Percentiles rank a stretch among this genome's conserved stretches.
These are phyloP conservation scores for Drosophila infuscata DNA, from an alignment of 2,888 invertebrate species.

Conservation along the genomic window DNA sequence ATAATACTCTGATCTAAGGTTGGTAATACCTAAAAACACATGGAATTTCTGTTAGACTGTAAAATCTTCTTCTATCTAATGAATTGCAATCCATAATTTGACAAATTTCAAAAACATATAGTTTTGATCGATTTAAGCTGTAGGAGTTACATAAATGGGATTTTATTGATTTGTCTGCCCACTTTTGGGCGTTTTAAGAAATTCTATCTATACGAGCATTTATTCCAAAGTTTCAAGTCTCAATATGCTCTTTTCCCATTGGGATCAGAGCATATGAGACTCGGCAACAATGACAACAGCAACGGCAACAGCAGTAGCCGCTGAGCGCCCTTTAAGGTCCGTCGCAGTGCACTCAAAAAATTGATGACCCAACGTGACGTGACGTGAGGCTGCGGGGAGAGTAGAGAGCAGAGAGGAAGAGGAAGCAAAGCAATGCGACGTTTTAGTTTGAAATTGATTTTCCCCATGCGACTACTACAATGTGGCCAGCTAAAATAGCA, in stretches of 20 bases:
- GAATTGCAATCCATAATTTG: neutral
- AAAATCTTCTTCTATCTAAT: neutral
- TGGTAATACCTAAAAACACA: neutral
- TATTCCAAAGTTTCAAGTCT: neutral
- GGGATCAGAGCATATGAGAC: conserved; percentile 12
- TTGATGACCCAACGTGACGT: conserved; percentile 81
- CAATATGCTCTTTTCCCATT: conserved; percentile 1
- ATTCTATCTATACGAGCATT: neutral
- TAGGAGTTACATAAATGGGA: neutral
- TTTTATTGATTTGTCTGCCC: neutral
- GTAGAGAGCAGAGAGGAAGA: neutral
- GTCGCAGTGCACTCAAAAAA: conserved; percentile 76
- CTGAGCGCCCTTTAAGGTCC: conserved; percentile 71
- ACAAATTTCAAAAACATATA: neutral
- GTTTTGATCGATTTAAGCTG: neutral
- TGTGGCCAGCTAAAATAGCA: conserved; percentile 32
- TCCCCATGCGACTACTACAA: conserved; percentile 66
- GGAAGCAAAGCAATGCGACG: conserved; percentile 58
- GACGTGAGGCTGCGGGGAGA: conserved; percentile 48
- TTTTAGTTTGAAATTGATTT: conserved; percentile 77
- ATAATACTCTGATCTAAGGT: neutral
- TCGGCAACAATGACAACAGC: conserved; percentile 64
- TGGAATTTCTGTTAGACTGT: neutral
- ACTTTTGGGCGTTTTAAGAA: neutral
- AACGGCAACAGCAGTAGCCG: conserved; percentile 29